phyloP scores from a whole-genome alignment of 2,797 vertebrate genomes.

The Sebastes elongatus region DNA sequence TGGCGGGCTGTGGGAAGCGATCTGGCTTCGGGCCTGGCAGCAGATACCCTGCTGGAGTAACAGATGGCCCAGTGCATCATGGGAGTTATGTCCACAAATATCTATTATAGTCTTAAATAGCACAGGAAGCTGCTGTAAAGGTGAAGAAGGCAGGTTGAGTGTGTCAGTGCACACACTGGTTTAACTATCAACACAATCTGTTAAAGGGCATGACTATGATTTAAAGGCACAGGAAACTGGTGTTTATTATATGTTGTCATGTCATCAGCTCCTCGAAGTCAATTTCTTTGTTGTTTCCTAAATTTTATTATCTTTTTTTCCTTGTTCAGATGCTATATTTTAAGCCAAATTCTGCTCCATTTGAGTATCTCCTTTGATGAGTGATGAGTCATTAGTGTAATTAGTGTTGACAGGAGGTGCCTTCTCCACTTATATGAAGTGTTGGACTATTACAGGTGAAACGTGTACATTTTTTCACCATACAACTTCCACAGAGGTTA shows the following conservation, averaged over 20 bases:
- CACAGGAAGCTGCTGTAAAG: conserved; percentile 18
- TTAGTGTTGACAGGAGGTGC: not conserved
- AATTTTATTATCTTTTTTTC: not conserved
- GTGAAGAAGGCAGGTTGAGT: conserved; percentile 6
- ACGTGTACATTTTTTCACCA: not conserved
- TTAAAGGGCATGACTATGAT: not conserved
- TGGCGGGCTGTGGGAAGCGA: conserved; percentile 24
- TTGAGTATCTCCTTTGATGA: not conserved
- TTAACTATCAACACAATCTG: not conserved
- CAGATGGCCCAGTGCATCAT: conserved; percentile 69
- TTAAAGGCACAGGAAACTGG: not conserved
- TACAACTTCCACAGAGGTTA: not conserved
- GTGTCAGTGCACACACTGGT: not conserved
- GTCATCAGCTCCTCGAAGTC: not conserved
- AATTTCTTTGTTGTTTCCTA: not conserved
- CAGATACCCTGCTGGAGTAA: conserved; percentile 53
- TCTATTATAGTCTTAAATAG: conserved; percentile 45
- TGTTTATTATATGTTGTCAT: not conserved
- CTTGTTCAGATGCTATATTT: not conserved
- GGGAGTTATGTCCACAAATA: conserved; percentile 58
- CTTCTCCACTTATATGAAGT: not conserved
- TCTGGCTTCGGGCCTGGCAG: conserved; percentile 38
- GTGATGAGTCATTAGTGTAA: not conserved
- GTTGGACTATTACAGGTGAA: not conserved
- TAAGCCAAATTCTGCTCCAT: not conserved